Conservation (phyloP, 1,140 invertebrate genomes). For the Harpegnathos saltator region DNA sequence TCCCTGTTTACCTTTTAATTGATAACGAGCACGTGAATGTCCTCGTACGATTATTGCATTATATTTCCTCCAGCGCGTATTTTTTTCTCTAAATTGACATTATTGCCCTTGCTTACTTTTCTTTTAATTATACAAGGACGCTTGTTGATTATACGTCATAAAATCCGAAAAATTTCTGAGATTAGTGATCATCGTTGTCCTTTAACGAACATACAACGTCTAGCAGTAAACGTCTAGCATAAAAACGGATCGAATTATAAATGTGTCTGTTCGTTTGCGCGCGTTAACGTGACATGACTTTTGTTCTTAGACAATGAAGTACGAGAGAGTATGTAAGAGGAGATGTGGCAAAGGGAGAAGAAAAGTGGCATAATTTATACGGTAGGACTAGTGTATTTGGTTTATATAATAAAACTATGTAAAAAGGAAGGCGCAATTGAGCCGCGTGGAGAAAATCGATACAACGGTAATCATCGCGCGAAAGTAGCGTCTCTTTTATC, state of each 20-base stretch:
- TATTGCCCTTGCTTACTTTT: no score
- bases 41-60: background rate
- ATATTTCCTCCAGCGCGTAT: background rate
- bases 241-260: background rate
- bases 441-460: conserved; percentile 47
- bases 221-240: no score
- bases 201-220: background rate
- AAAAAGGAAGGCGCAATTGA: conserved; percentile 22
- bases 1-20: background rate
- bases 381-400: background rate
- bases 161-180: no score
- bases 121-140: no score
- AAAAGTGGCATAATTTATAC: background rate
- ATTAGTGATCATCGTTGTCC: background rate
- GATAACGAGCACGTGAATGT: conserved; percentile 10
- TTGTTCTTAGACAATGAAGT: background rate
- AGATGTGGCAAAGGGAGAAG: no score
- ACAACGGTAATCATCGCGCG: conserved; percentile 52
- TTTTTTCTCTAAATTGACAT: background rate
- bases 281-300: background rate
- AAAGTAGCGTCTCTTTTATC: conserved; percentile 47
- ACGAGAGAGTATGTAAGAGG: no score
- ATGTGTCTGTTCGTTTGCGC: background rate
- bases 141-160: no score
- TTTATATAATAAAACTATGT: conserved; percentile 37